These are phyloP conservation scores for Taeniopygia guttata DNA, from an alignment of 2,797 vertebrate species.

Conservation along the genomic window DNA sequence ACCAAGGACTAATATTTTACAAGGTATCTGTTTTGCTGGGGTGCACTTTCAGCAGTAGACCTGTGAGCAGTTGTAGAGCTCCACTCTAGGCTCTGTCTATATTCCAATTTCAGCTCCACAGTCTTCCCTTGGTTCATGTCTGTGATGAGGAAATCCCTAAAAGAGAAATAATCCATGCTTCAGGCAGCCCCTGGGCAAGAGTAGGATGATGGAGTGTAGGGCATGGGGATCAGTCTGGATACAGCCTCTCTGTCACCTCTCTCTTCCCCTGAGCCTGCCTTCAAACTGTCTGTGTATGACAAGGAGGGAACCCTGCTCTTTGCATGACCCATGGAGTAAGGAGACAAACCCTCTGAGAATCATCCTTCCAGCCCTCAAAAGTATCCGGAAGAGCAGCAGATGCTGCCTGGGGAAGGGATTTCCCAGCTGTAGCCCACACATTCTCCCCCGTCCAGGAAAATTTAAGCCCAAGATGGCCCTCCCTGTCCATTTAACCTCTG, in stretches of 20 bases:
- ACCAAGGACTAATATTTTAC: background rate
- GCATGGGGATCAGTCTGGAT: background rate
- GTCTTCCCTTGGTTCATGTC: background rate
- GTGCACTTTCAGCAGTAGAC: background rate
- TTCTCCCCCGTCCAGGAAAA: background rate
- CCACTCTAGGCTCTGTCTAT: background rate
- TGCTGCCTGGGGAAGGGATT: background rate
- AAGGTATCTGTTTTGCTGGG: background rate
- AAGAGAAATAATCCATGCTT: background rate
- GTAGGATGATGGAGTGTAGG: background rate
- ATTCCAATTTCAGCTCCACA: background rate
- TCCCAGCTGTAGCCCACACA: background rate
- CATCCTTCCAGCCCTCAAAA: background rate
- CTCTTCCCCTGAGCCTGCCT: background rate
- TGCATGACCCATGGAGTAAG: background rate
- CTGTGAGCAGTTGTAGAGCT: background rate
- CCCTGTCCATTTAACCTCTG: background rate
- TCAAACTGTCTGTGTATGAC: background rate
- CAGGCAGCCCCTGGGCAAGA: background rate
- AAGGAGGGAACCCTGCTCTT: background rate
- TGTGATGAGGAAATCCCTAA: background rate
- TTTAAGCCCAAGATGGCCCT: background rate
- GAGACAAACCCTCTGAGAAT: background rate
- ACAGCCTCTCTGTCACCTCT: background rate
- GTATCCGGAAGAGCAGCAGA: background rate